These are phyloP conservation scores for Anas capensis DNA, from an alignment of 2,797 vertebrate species.

Conservation along the genomic window DNA sequence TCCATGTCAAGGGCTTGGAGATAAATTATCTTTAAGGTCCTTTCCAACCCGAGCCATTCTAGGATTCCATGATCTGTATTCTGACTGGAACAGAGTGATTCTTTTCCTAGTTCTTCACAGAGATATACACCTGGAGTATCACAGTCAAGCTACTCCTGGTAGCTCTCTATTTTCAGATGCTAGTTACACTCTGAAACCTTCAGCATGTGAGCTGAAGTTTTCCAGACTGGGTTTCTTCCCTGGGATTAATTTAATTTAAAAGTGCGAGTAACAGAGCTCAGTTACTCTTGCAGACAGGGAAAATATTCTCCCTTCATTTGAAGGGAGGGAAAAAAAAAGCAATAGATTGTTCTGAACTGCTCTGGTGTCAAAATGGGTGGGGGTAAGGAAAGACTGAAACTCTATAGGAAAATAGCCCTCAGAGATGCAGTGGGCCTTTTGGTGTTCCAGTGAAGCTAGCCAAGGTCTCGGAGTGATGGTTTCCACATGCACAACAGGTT, in stretches of 20 bases:
- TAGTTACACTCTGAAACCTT: conserved; percentile 23
- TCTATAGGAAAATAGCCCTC: conserved; percentile 48
- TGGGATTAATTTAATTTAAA: background rate
- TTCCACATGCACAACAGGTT: conserved; percentile 47
- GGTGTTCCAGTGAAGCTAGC: conserved; percentile 34
- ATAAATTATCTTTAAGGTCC: no score
- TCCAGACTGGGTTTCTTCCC: background rate
- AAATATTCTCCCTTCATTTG: background rate
- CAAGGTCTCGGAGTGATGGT: conserved; percentile 40
- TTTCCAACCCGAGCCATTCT: no score
- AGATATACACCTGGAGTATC: background rate
- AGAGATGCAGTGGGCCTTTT: background rate
- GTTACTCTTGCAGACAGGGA: background rate
- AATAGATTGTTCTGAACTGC: conserved; percentile 3
- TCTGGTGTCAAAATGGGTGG: conserved; percentile 17
- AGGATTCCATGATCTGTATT: background rate
- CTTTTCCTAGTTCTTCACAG: background rate
- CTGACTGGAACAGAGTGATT: background rate
- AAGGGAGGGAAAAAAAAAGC: conserved; percentile 7
- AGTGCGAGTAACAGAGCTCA: background rate
- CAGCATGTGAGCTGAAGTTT: conserved; percentile 6
- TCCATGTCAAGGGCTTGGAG: no score
- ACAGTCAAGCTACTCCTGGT: background rate
- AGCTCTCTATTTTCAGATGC: background rate
- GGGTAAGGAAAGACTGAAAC: conserved; percentile 35